Conservation (phyloP, 2,797 vertebrate species). For the Cyclura pinguis region DNA sequence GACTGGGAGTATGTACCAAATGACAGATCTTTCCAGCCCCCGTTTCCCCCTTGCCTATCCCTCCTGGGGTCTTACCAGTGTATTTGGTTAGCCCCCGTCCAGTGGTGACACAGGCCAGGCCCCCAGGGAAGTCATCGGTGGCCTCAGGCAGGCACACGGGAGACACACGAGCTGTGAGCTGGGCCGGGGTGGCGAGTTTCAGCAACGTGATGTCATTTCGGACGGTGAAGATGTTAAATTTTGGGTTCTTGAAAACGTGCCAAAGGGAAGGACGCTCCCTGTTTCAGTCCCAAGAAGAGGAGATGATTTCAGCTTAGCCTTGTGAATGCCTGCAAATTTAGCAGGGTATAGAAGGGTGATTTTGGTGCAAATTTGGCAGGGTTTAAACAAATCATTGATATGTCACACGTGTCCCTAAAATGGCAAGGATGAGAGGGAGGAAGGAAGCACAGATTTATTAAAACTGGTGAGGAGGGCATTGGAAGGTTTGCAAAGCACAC, state of each 20-base stretch:
- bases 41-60: neutral
- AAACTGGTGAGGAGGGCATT: no score
- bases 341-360: neutral
- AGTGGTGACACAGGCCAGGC: constrained; percentile 67
- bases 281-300: no score
- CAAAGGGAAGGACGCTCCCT: neutral
- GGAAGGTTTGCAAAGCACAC: no score
- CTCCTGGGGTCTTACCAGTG: constrained; percentile 29
- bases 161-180: neutral
- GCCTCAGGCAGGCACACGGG: constrained; percentile 72
- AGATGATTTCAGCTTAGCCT: neutral
- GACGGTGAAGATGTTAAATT: constrained; percentile 79
- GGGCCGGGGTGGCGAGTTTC: constrained; percentile 78
- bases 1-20: neutral
- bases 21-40: no score
- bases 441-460: no score
- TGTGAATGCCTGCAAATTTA: neutral
- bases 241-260: constrained; percentile 87
- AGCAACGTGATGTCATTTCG: constrained; percentile 87
- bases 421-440: neutral
- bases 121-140: constrained; percentile 41
- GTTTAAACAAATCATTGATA: neutral
- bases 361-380: neutral
- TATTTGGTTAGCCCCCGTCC: constrained; percentile 75
- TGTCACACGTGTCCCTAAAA: neutral